phyloP scores from a whole-genome alignment of 1,140 invertebrate species.

The Nautilus pompilius region DNA sequence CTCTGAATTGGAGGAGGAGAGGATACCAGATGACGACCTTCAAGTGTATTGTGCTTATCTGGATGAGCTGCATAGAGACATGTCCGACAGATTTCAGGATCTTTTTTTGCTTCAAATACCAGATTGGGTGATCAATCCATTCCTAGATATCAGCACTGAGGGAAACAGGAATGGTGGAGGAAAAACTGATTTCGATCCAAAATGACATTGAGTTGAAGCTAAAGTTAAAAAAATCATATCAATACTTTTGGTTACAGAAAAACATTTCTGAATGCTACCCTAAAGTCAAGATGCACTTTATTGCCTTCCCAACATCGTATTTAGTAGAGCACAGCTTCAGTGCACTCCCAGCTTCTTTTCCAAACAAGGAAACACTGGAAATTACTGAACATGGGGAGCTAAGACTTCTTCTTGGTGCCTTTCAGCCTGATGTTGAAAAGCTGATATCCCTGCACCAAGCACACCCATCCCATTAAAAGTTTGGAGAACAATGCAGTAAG shows the following conservation, averaged over 20 bases:
- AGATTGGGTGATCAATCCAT: background rate
- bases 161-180: background rate
- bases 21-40: background rate
- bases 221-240: background rate
- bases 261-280: background rate
- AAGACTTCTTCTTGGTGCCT: background rate
- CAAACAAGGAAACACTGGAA: background rate
- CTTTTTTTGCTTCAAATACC: too few relatives aligned
- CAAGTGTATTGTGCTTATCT: background rate
- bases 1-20: background rate
- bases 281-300: background rate
- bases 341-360: background rate
- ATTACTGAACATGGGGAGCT: too few relatives aligned
- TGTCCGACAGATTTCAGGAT: background rate
- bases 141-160: background rate
- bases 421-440: background rate
- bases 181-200: background rate
- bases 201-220: background rate
- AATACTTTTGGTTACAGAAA: background rate
- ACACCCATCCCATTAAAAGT: background rate
- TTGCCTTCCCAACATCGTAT: background rate
- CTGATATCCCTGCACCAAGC: background rate
- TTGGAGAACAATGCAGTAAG: background rate
- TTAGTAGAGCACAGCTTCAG: background rate
- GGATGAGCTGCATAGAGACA: background rate